Conservation (phyloP, 2,797 vertebrate genomes). For the Karalla daura region DNA sequence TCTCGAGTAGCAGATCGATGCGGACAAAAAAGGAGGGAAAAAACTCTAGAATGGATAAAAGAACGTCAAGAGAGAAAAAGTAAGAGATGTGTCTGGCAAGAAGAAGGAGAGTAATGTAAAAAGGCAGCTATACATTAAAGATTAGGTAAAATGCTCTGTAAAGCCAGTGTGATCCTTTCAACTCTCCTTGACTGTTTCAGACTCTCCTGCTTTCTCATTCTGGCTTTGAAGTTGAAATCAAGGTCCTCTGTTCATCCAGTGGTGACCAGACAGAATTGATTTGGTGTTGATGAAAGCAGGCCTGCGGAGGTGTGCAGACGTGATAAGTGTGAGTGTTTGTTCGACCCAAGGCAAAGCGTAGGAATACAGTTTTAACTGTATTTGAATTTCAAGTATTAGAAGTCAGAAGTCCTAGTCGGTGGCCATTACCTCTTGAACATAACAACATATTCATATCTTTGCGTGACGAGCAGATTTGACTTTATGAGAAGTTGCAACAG, state of each 20-base stretch:
- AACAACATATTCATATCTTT: neutral
- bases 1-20: neutral
- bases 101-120: slow-evolving; percentile 11
- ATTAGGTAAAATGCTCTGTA: slow-evolving; percentile 22
- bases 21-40: neutral
- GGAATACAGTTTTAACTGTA: neutral
- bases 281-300: slow-evolving; percentile 44
- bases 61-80: neutral
- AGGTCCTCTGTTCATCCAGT: slow-evolving; percentile 32
- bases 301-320: neutral
- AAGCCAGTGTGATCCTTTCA: slow-evolving; percentile 28
- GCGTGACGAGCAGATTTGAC: neutral
- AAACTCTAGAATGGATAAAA: slow-evolving; percentile 3
- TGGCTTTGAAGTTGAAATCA: slow-evolving; percentile 63
- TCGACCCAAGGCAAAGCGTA: neutral
- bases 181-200: slow-evolving; percentile 31
- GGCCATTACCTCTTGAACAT: neutral
- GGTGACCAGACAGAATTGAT: slow-evolving; percentile 45
- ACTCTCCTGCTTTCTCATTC: slow-evolving; percentile 15
- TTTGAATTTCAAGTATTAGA: neutral
- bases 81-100: neutral
- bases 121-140: slow-evolving; percentile 8
- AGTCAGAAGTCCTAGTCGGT: neutral
- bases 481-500: too few relatives aligned
- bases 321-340: too few relatives aligned